Evolutionary conservation across 1,140 invertebrate species (phyloP), one percentile per base, ranked within the genome.

Genomic region (Brachionus plicatilis): DNA sequence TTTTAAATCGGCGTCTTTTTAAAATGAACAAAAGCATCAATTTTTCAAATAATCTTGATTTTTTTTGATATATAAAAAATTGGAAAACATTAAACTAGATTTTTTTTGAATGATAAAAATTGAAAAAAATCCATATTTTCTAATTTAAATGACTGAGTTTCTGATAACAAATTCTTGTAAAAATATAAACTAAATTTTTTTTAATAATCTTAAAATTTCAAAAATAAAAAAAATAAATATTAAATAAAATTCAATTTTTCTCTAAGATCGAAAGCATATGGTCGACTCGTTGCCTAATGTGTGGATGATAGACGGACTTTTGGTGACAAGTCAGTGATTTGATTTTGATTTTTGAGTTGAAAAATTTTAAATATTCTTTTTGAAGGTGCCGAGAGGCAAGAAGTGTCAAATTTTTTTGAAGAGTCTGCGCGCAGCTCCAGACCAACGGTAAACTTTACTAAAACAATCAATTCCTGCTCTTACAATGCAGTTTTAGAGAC

Each of bases 291-390:
- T 90, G 41, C 89, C 89, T 7, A 86, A 89, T 85, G 86, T 89
- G 5, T 90, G 89, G 89, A 88, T 88, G 87, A 76, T 89, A 83
- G 89, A 90, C 87, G 89, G 89, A 7, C 85, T 88, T 83, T 85
- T 90, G 20, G 86, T 90, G 8, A 88, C 89, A 80, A 88, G 88
- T 89, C 86, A 86, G 87, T 86, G 17, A 17, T 17, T 9, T 11
- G 75, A 37, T 50, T 20, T 9, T 11, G 56, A 17, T 47, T 20
- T 27, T 60, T 24, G 29, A 66, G 17, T 56, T 66, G 65, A 20
- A 7, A 45, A 24, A 14, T 29, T 70, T 70, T 47, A 29, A 50
- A 14, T 9, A n/a, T 5, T 66, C 47, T 53, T 27, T 72, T 86
- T 86, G 17, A 86, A 90, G 89, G 88, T 85, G 87, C 87, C 29